Evolutionary conservation across 2,797 vertebrate species (phyloP).

Genomic region (Pagetopsis macropterus): DNA sequence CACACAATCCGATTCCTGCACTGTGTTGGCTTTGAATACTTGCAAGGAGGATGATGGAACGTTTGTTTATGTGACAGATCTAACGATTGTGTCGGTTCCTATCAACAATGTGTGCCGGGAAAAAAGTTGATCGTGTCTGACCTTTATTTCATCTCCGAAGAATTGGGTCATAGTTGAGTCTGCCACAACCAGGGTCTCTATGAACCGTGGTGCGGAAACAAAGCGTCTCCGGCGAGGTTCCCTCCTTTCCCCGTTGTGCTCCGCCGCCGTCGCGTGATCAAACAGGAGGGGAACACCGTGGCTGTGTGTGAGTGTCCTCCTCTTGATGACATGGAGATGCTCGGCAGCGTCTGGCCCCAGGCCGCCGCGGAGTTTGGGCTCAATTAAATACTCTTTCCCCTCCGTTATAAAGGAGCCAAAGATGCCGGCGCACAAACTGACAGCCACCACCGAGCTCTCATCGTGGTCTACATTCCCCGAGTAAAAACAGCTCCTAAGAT

Average conservation of each 20-base stretch:
- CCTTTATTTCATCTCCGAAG: slow-evolving; percentile 93
- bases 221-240: slow-evolving; percentile 83
- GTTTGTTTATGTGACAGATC: slow-evolving; percentile 25
- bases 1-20: slow-evolving; percentile 26
- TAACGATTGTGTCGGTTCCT: slow-evolving; percentile 35
- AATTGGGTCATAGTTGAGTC: slow-evolving; percentile 92
- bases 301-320: slow-evolving; percentile 62
- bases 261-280: slow-evolving; percentile 47
- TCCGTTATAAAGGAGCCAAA: slow-evolving; percentile 88
- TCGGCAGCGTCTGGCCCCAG: slow-evolving; percentile 58
- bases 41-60: background rate
- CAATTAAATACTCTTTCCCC: slow-evolving; percentile 88
- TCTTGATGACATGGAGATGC: slow-evolving; percentile 85
- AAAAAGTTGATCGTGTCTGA: slow-evolving; percentile 69
- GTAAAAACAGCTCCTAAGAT: slow-evolving; percentile 88
- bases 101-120: slow-evolving; percentile 34
- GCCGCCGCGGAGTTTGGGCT: slow-evolving; percentile 77
- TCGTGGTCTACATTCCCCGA: slow-evolving; percentile 86
- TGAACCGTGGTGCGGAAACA: slow-evolving; percentile 91
- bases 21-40: slow-evolving; percentile 1
- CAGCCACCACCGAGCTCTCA: slow-evolving; percentile 85
- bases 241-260: slow-evolving; percentile 44
- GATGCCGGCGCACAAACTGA: slow-evolving; percentile 91
- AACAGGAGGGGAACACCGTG: slow-evolving; percentile 41
- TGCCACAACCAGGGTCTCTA: slow-evolving; percentile 94